A percentile compares a stretch with the other conserved stretches of the same genome.
These are phyloP conservation scores for Lamprotornis superbus DNA, from an alignment of 2,113 vertebrate species.

Conservation along the genomic window DNA sequence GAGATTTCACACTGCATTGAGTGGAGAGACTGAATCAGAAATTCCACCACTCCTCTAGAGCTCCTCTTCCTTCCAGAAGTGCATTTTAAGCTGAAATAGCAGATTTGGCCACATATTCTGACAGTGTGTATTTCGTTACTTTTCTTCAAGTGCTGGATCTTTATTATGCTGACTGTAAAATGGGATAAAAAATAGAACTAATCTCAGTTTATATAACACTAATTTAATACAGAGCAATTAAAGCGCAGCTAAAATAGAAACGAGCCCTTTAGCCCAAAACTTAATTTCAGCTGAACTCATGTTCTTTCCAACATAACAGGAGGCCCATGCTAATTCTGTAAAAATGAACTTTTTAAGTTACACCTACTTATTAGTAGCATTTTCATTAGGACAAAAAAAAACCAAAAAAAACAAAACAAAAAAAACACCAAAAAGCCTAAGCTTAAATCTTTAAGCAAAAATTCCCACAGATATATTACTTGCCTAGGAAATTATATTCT, in stretches of 20 bases:
- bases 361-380: not conserved
- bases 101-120: not conserved
- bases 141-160: not conserved
- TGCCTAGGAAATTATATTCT: not conserved
- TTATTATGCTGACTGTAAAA: not conserved
- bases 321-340: not conserved
- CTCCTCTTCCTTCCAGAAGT: not conserved
- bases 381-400: not conserved
- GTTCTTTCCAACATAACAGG: not conserved
- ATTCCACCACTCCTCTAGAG: not conserved
- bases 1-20: not conserved
- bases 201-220: not conserved
- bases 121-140: not conserved
- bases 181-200: not conserved
- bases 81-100: not conserved
- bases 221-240: constrained; percentile 12
- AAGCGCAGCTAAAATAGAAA: constrained; percentile 31
- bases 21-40: not conserved
- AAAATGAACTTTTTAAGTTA: not conserved
- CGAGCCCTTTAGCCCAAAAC: not conserved
- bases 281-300: not conserved
- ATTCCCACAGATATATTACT: not conserved
- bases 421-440: not conserved
- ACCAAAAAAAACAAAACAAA: no score
- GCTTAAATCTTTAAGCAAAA: not conserved